A percentile compares a stretch with the other conserved stretches of the same genome.
These are phyloP conservation scores for Monodelphis domestica DNA, from an alignment of 2,797 vertebrate genomes.

Conservation along the genomic window DNA sequence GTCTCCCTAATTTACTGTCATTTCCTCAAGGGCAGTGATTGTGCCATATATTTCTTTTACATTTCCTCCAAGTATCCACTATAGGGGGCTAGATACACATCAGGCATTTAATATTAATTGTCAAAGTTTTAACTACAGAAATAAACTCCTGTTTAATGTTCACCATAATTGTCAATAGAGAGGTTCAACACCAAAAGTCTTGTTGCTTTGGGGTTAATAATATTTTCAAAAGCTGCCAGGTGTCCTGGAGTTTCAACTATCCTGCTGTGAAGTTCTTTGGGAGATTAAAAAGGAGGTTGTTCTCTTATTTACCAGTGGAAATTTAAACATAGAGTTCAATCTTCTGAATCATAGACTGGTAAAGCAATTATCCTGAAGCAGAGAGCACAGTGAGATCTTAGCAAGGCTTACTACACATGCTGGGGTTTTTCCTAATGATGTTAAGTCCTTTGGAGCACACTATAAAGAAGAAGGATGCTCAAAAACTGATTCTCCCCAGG, in stretches of 20 bases:
- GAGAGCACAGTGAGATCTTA: background rate
- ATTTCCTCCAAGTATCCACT: accelerated
- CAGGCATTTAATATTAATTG: background rate
- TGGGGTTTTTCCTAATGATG: background rate
- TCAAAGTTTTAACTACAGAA: background rate
- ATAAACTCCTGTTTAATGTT: background rate
- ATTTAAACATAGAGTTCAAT: slow-evolving; percentile 23
- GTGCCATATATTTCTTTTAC: background rate
- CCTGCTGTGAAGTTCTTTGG: background rate
- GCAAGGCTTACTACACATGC: background rate
- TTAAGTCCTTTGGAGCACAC: background rate
- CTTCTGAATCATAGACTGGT: background rate
- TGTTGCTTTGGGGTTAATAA: background rate
- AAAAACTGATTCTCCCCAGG: slow-evolving; percentile 2
- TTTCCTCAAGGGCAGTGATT: background rate
- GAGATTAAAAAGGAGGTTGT: slow-evolving; percentile 40
- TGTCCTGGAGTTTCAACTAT: slow-evolving; percentile 12
- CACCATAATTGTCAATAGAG: background rate
- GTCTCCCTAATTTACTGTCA: background rate
- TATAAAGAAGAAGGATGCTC: slow-evolving; percentile 12
- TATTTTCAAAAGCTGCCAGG: background rate
- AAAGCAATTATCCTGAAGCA: background rate
- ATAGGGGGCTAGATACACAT: background rate
- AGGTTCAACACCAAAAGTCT: background rate
- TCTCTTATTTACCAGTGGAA: slow-evolving; percentile 51